phyloP scores from a whole-genome alignment of 2,113 vertebrate species.

The Rhegmatorhina hoffmannsi region DNA sequence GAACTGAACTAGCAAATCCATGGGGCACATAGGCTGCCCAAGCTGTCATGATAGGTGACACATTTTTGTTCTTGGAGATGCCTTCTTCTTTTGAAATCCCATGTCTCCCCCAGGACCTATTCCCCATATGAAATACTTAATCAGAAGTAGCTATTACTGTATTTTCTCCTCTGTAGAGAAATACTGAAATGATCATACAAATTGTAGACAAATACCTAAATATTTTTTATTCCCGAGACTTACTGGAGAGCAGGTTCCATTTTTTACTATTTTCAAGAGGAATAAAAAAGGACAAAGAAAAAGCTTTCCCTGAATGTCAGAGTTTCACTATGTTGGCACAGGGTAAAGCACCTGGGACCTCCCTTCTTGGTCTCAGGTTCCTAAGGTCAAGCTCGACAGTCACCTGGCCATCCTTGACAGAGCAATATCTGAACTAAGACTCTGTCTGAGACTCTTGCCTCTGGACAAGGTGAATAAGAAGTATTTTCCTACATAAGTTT shows the following conservation, averaged over 20 bases:
- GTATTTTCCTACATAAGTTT: background rate
- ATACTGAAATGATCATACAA: background rate
- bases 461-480: background rate
- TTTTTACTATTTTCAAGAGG: background rate
- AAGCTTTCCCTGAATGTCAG: background rate
- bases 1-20: background rate
- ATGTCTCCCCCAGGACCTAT: background rate
- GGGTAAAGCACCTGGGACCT: background rate
- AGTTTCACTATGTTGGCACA: background rate
- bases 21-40: background rate
- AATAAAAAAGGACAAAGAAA: background rate
- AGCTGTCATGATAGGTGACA: background rate
- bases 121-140: background rate
- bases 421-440: background rate
- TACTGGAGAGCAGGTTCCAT: background rate
- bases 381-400: background rate
- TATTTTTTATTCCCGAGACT: background rate
- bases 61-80: background rate
- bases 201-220: background rate
- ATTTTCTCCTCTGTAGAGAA: background rate
- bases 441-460: background rate
- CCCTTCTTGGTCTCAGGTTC: background rate
- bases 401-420: background rate
- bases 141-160: background rate
- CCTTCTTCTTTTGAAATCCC: background rate